Evolutionary conservation across 2,797 vertebrate genomes (phyloP), one percentile per base, ranked within the genome.

Genomic region (Poliocrania exsul): DNA sequence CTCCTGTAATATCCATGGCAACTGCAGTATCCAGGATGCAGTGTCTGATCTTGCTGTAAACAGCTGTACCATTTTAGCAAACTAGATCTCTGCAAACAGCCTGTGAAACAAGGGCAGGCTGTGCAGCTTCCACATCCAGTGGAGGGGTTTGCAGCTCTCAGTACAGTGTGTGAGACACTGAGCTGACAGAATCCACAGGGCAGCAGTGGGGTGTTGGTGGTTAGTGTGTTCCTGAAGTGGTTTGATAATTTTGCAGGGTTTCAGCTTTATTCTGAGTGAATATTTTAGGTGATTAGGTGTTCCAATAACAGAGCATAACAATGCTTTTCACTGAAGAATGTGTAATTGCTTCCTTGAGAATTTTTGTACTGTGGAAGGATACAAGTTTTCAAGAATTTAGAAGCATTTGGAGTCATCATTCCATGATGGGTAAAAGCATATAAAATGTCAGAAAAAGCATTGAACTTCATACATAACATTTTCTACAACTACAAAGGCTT

Each of bases 1-100:
- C 80, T 90, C 35, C 80, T 88, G 51, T 57, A 60, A 96, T 90
- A 96, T 73, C 89, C 87, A 90, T 94, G 89, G 91, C 85, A 96
- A 88, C 96, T 51, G 85, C 81, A 49, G 66, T 81, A 84, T 86
- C 73, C 73, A 75, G 53, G 80, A 56, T 86, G 77, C 77, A n/a
- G 85, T 40, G 71, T 81, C 89, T 91, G 77, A 88, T 88, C 88
- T 86, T 51, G 50, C 67, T 91, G 75, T 87, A 90, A 95, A 91
- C 91, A 93, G 87, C 89, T 95, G 92, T 69, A 69, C 91, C 17
- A 8, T 67, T 96, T 72, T 81, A 92, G 69, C 69, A 79, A 49
- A 7, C 26, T 44, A 31, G 24, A 47, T 88, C 70, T 86, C 61
- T 86, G 66, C 82, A 75, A 72, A 44, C 62, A 91, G 44, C 38